These are phyloP conservation scores for Orientallactaga bullata DNA, from an alignment of 2,113 vertebrate genomes.

Conservation along the genomic window DNA sequence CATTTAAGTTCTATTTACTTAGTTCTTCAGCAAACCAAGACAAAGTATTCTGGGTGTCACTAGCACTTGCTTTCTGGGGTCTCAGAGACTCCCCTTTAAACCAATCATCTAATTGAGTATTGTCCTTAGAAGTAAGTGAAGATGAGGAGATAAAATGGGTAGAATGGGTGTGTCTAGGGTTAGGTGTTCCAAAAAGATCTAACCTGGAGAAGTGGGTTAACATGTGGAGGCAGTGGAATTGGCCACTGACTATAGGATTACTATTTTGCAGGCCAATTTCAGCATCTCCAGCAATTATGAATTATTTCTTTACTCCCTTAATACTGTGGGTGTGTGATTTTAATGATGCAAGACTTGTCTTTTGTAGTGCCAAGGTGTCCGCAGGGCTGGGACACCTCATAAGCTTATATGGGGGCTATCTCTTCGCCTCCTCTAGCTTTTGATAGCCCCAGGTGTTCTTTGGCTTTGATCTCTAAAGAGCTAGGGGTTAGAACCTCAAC, in stretches of 20 bases:
- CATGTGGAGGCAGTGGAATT: neutral
- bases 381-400: too few relatives aligned
- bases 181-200: neutral
- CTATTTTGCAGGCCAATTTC: neutral
- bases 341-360: neutral
- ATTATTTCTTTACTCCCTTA: constrained; percentile 20
- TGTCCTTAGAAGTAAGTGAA: neutral
- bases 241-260: neutral
- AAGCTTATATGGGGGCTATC: neutral
- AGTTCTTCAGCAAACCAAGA: neutral
- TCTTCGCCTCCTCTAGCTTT: neutral
- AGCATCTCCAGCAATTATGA: neutral
- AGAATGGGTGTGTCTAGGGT: neutral
- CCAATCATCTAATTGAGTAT: neutral
- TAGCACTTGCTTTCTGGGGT: neutral
- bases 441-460: neutral
- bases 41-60: neutral
- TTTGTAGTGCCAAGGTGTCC: neutral
- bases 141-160: too few relatives aligned
- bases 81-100: neutral
- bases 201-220: neutral
- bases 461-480: neutral
- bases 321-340: neutral
- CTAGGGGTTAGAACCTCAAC: neutral
- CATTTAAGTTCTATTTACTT: constrained; percentile 19